Percentiles rank a stretch among this genome's conserved stretches.
Conservation (phyloP, 2,888 invertebrate genomes). For the Lithosia quadra region DNA sequence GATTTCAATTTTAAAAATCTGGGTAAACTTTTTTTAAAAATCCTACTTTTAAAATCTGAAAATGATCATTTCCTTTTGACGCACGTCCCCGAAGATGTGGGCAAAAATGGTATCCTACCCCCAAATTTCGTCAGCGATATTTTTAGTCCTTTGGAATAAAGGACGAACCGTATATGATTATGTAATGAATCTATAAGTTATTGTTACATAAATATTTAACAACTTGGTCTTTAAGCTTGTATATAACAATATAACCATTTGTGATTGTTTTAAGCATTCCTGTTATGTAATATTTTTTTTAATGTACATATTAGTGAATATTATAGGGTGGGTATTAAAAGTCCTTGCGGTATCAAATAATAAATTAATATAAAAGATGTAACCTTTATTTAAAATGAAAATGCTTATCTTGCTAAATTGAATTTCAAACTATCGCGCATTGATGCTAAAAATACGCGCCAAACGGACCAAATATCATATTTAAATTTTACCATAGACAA, state of each 20-base stretch:
- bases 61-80: too few relatives aligned
- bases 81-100: background rate
- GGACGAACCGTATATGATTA: background rate
- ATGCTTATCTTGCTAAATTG: too few relatives aligned
- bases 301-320: background rate
- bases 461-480: background rate
- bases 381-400: too few relatives aligned
- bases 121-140: background rate
- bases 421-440: too few relatives aligned
- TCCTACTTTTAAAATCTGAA: too few relatives aligned
- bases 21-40: too few relatives aligned
- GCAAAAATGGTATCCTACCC: background rate
- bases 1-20: too few relatives aligned
- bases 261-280: constrained; percentile 22
- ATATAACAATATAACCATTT: constrained; percentile 3
- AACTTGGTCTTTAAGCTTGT: constrained; percentile 2
- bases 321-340: background rate
- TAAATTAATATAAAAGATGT: background rate
- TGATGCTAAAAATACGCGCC: background rate
- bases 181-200: background rate
- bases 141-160: too few relatives aligned
- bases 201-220: constrained; percentile 12
- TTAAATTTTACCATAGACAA: background rate
- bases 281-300: background rate
- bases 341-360: background rate